Conservation (phyloP, 2,113 vertebrate species). For the Takifugu bimaculatus region DNA sequence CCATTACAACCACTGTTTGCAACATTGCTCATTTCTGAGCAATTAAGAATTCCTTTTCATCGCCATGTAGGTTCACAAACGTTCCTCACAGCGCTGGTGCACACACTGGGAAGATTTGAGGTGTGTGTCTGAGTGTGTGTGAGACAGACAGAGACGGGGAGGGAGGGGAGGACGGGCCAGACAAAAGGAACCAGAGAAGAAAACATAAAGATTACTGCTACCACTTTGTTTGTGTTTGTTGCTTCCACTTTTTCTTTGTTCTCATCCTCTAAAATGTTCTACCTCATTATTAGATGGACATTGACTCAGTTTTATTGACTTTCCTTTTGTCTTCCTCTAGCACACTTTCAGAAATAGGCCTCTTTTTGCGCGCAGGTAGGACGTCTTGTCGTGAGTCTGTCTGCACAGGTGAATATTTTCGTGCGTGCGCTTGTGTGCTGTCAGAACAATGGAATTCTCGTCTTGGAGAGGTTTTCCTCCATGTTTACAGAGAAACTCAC, state of each 20-base stretch:
- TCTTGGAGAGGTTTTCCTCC: constrained; percentile 24
- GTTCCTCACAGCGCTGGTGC: constrained; percentile 66
- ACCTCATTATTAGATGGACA: constrained; percentile 32
- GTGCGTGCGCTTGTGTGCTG: constrained; percentile 4
- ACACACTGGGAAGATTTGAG: constrained; percentile 46
- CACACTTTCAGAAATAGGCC: too few relatives aligned
- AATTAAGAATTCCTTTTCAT: constrained; percentile 89
- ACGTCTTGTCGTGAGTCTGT: too few relatives aligned
- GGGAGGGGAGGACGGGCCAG: constrained; percentile 19
- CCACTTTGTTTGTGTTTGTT: constrained; percentile 34
- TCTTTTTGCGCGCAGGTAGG: too few relatives aligned
- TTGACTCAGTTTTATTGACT: constrained; percentile 37
- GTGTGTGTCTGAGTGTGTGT: constrained; percentile 19
- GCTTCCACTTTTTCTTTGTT: constrained; percentile 23
- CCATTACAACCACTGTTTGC: constrained; percentile 73
- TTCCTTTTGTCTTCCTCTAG: constrained; percentile 25
- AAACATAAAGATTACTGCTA: constrained; percentile 35
- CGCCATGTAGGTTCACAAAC: constrained; percentile 73
- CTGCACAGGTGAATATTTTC: constrained; percentile 20
- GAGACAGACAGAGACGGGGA: constrained; percentile 16
- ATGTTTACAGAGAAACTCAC: constrained; percentile 57
- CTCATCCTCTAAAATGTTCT: constrained; percentile 32
- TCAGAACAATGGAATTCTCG: constrained; percentile 45
- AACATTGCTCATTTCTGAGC: constrained; percentile 72
- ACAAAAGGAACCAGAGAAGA: constrained; percentile 44